Evolutionary conservation across 2,797 vertebrate genomes (phyloP).

Genomic region (Acanthiza pusilla): DNA sequence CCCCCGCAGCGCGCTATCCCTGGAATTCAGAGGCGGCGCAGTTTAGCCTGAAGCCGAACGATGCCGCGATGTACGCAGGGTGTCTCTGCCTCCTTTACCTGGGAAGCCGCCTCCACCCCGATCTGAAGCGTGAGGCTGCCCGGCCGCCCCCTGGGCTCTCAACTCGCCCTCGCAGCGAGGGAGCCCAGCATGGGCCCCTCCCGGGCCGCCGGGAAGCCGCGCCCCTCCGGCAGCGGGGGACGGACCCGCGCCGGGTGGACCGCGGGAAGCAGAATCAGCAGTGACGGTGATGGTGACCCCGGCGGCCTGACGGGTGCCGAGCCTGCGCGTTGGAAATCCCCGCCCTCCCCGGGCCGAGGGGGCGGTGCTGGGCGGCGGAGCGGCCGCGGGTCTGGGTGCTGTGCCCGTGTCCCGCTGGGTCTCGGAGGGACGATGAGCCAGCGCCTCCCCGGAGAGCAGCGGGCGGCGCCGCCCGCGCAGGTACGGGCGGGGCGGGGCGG

Average conservation of each 20-base stretch:
- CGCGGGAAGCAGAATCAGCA: neutral
- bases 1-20: too few relatives aligned
- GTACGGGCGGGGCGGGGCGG: neutral
- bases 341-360: neutral
- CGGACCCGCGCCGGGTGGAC: neutral
- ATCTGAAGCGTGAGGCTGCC: too few relatives aligned
- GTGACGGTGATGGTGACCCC: neutral
- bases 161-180: neutral
- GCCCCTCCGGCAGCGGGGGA: neutral
- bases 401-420: neutral
- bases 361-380: neutral
- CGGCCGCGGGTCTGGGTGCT: neutral
- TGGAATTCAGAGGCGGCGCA: too few relatives aligned
- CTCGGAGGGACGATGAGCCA: conserved; percentile 1
- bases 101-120: neutral
- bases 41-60: neutral
- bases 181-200: neutral
- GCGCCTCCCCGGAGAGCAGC: conserved; percentile 9
- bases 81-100: neutral
- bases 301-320: neutral
- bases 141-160: neutral
- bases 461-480: conserved; percentile 34
- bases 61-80: neutral
- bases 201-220: neutral
- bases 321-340: neutral